These are phyloP conservation scores for Rhombomys opimus DNA, from an alignment of 2,113 vertebrate species.

Conservation along the genomic window DNA sequence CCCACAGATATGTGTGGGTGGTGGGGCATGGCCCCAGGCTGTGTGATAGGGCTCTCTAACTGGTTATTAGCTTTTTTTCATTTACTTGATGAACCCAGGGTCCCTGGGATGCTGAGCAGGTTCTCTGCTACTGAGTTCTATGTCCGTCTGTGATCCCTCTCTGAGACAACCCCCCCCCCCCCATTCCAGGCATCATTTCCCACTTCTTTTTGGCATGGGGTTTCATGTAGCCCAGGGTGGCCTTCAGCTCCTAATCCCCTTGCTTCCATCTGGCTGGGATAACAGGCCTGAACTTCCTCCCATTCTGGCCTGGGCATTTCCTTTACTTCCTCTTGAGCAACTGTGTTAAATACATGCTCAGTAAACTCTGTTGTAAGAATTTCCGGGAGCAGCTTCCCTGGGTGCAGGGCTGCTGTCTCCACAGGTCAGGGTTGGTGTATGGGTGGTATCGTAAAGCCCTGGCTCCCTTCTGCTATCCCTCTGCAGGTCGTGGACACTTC, in stretches of 20 bases:
- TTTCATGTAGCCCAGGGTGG: neutral
- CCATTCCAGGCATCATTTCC: too few species aligned
- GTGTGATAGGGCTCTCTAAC: neutral
- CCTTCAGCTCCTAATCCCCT: neutral
- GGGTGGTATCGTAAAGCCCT: neutral
- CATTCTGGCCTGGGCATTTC: neutral
- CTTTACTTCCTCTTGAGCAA: neutral
- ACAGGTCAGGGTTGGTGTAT: neutral
- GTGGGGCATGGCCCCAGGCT: neutral
- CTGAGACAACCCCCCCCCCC: too few species aligned
- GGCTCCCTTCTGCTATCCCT: fast-evolving
- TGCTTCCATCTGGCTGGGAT: neutral
- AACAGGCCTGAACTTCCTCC: neutral
- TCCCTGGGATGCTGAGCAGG: neutral
- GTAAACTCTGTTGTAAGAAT: neutral
- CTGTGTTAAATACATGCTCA: neutral
- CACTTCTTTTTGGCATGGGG: neutral
- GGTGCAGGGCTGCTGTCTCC: neutral
- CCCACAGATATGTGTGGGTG: neutral
- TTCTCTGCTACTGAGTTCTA: neutral
- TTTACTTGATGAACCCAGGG: neutral
- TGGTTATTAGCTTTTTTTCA: neutral
- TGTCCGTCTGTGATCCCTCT: too few species aligned
- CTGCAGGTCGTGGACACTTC: constrained; percentile 93
- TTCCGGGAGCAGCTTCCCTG: neutral